phyloP scores from a whole-genome alignment of 1,140 invertebrate species.

The Hirudo medicinalis region DNA sequence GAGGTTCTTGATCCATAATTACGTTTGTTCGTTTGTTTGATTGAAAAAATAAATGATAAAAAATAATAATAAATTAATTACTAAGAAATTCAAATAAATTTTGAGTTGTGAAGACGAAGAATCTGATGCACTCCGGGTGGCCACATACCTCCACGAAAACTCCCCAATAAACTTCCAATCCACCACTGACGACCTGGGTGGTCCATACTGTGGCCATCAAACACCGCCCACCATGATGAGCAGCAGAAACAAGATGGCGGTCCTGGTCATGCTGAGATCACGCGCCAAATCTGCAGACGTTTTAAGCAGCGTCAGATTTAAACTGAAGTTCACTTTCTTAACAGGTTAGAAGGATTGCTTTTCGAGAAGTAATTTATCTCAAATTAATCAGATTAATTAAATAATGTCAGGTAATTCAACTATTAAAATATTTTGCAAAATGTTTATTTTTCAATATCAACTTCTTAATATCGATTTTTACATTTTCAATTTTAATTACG shows the following conservation, averaged over 20 bases:
- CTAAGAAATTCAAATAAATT: too few relatives aligned
- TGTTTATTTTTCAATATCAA: too few relatives aligned
- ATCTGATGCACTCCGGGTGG: background rate
- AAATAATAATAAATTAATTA: too few relatives aligned
- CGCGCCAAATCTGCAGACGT: background rate
- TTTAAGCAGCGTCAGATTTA: background rate
- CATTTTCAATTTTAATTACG: too few relatives aligned
- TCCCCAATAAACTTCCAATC: background rate
- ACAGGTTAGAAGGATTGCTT: background rate
- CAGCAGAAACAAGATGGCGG: slow-evolving; percentile 7
- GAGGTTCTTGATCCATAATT: too few relatives aligned
- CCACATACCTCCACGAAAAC: background rate
- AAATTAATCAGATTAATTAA: too few relatives aligned
- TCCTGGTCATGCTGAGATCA: background rate
- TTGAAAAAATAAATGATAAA: too few relatives aligned
- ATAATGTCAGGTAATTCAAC: too few relatives aligned
- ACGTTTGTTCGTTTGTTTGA: too few relatives aligned
- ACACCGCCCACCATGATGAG: background rate
- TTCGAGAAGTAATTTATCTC: background rate
- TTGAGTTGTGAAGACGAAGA: background rate
- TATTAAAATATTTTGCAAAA: too few relatives aligned
- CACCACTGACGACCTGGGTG: background rate
- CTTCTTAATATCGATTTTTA: too few relatives aligned
- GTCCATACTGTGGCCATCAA: background rate
- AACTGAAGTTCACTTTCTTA: background rate